Percentiles rank a stretch among this genome's conserved stretches.
Evolutionary conservation across 2,888 invertebrate species (phyloP).

Genomic region (Boloria selene): DNA sequence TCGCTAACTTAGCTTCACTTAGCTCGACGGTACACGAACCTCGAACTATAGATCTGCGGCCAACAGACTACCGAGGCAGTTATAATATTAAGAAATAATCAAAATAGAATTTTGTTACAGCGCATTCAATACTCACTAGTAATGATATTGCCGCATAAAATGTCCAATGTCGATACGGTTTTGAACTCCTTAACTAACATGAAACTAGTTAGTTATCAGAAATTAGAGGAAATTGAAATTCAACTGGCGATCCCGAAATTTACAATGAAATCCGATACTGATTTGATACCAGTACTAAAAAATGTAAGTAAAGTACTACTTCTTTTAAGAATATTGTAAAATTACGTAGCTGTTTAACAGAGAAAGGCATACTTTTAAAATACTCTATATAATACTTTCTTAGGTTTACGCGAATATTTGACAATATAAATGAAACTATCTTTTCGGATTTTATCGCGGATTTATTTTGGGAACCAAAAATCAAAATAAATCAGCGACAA

Average conservation of each 20-base stretch:
- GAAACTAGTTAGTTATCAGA: constrained; percentile 58
- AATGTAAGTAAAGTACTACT: constrained; percentile 53
- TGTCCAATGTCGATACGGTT: constrained; percentile 50
- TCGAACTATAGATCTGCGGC: too few relatives aligned
- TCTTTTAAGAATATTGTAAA: too few relatives aligned
- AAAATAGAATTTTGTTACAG: constrained; percentile 53
- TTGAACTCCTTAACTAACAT: constrained; percentile 53
- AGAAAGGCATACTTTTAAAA: too few relatives aligned
- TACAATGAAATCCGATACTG: constrained; percentile 63
- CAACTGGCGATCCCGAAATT: constrained; percentile 72
- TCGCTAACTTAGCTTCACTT: too few relatives aligned
- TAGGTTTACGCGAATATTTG: too few relatives aligned
- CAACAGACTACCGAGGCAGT: not conserved
- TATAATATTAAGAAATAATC: not conserved
- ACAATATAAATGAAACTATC: too few relatives aligned
- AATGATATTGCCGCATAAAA: constrained; percentile 66
- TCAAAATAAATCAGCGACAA: too few relatives aligned
- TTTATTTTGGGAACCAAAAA: too few relatives aligned
- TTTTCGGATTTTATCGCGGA: too few relatives aligned
- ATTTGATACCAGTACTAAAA: constrained; percentile 58
- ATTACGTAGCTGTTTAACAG: too few relatives aligned
- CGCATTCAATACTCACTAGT: constrained; percentile 72
- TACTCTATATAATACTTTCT: too few relatives aligned
- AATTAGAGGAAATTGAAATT: constrained; percentile 52
- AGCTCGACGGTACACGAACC: too few relatives aligned